Evolutionary conservation across 2,113 vertebrate genomes (phyloP).

Genomic region (Struthidea cinerea): DNA sequence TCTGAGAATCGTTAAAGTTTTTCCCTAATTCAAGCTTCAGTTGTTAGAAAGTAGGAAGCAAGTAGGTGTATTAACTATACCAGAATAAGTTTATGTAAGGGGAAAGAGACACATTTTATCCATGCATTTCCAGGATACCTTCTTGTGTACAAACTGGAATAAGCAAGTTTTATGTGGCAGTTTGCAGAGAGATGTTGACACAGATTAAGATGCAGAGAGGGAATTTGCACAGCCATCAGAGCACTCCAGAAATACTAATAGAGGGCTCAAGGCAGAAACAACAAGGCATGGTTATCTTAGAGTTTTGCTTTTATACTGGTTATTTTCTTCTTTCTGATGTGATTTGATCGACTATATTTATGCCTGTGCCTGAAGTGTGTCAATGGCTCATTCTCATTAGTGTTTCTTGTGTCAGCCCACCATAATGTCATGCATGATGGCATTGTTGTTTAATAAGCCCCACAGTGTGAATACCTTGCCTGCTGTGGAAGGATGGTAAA

Average conservation of each 20-base stretch:
- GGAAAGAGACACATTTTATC: not conserved
- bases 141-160: not conserved
- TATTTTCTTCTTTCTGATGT: not conserved
- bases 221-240: not conserved
- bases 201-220: not conserved
- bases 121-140: not conserved
- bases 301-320: not conserved
- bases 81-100: not conserved
- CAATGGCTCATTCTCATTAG: not conserved
- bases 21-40: not conserved
- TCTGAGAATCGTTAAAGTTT: not conserved
- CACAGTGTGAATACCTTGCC: not conserved
- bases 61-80: not conserved
- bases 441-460: not conserved
- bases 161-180: not conserved
- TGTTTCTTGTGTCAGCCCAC: not conserved
- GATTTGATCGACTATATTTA: not conserved
- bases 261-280: not conserved
- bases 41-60: not conserved
- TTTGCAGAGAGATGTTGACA: not conserved
- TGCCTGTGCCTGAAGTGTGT: not conserved
- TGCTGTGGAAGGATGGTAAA: not conserved
- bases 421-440: not conserved
- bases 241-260: not conserved
- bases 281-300: not conserved